A percentile compares a stretch with the other conserved stretches of the same genome.
Conservation (phyloP, 2,888 invertebrate genomes). For the Teleogryllus oceanicus region DNA sequence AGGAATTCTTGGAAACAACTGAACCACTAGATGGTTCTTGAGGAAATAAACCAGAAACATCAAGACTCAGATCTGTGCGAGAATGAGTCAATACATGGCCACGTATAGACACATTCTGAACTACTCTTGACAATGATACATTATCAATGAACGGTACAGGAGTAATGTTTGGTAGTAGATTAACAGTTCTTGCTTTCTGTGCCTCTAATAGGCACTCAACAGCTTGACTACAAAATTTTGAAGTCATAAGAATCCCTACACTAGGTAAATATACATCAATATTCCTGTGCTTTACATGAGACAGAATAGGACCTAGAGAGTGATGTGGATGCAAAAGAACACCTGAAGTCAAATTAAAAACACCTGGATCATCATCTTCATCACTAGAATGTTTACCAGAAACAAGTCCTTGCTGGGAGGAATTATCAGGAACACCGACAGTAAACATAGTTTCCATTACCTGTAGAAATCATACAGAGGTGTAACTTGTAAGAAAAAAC, state of each 20-base stretch:
- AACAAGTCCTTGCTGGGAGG: neutral
- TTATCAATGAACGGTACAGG: constrained; percentile 46
- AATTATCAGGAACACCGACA: constrained; percentile 21
- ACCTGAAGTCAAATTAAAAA: neutral
- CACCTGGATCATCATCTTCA: constrained; percentile 34
- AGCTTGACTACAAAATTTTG: constrained; percentile 30
- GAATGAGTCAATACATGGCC: constrained; percentile 39
- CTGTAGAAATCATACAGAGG: constrained; percentile 22
- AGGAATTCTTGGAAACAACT: constrained; percentile 29
- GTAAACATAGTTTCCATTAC: constrained; percentile 24
- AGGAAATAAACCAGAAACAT: constrained; percentile 35
- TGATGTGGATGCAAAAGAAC: constrained; percentile 12
- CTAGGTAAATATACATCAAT: constrained; percentile 60
- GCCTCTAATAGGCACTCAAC: constrained; percentile 21
- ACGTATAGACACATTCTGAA: constrained; percentile 43
- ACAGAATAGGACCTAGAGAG: constrained; percentile 2
- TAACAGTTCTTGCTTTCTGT: constrained; percentile 18
- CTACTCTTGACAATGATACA: constrained; percentile 48
- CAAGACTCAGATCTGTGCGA: constrained; percentile 38
- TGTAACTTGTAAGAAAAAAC: no score
- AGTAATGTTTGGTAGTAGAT: constrained; percentile 24
- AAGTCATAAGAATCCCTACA: constrained; percentile 61
- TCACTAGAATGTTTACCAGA: constrained; percentile 33
- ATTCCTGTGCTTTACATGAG: constrained; percentile 41
- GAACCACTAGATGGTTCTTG: constrained; percentile 21